Percentiles rank a stretch among this genome's conserved stretches.
Conservation (phyloP, 2,888 invertebrate species). For the Campoplex nolae region DNA sequence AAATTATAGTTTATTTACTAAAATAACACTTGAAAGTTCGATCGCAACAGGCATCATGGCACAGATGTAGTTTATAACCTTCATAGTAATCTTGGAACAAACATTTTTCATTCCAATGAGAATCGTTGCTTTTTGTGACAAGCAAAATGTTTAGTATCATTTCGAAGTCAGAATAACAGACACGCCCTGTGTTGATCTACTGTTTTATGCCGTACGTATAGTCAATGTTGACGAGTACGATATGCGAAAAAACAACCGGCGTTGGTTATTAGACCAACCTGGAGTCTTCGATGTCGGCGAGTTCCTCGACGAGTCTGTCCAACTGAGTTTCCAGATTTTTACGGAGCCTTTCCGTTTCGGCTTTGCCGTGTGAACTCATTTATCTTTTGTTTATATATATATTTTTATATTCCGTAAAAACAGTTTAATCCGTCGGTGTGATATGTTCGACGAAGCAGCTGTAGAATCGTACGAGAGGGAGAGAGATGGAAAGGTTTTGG, state of each 20-base stretch:
- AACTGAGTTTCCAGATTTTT: conserved; percentile 89
- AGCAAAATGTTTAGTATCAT: neutral
- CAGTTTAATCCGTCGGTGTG: neutral
- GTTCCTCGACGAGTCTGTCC: conserved; percentile 89
- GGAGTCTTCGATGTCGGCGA: conserved; percentile 90
- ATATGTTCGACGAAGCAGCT: conserved; percentile 11
- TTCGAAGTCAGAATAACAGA: neutral
- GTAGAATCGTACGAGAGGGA: neutral
- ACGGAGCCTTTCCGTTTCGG: conserved; percentile 88
- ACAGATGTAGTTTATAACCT: neutral
- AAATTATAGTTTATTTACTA: neutral
- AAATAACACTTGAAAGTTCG: neutral
- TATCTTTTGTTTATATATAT: neutral
- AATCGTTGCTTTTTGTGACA: neutral
- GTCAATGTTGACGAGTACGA: conserved; percentile 10
- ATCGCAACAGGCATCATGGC: neutral
- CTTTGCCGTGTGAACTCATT: conserved; percentile 86
- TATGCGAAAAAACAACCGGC: conserved; percentile 7
- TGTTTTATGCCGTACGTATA: neutral
- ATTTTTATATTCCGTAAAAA: neutral
- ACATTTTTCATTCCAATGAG: neutral
- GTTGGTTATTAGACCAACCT: conserved; percentile 84
- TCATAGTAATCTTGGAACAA: neutral
- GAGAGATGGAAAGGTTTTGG: neutral
- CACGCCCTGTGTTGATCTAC: neutral